A percentile compares a stretch with the other conserved stretches of the same genome.
Conservation (phyloP, 1,140 invertebrate species). For the Aphelinus certus region DNA sequence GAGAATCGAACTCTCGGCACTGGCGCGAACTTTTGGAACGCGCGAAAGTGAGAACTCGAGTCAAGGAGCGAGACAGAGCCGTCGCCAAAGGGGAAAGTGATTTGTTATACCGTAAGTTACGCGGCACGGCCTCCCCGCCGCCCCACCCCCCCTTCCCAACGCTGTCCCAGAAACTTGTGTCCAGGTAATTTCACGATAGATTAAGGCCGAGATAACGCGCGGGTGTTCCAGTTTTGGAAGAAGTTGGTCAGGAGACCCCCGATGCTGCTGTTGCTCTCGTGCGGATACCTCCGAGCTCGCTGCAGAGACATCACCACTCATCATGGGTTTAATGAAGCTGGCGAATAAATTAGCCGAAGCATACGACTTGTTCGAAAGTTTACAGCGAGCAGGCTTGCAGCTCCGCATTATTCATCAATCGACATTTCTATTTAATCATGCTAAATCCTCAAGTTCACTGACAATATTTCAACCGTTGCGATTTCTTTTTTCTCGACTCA, state of each 20-base stretch:
- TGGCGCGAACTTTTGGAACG: conserved; percentile 43
- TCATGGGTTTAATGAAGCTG: not conserved
- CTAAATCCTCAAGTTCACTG: too few species aligned
- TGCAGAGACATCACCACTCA: not conserved
- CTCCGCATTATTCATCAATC: too few species aligned
- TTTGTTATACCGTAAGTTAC: conserved; percentile 43
- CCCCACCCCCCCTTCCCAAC: not conserved
- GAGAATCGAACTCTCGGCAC: conserved; percentile 40
- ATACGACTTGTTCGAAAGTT: too few species aligned
- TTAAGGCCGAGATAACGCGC: conserved; percentile 32
- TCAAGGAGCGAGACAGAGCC: conserved; percentile 23
- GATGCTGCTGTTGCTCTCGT: too few species aligned
- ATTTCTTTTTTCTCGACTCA: too few species aligned
- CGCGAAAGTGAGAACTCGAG: conserved; percentile 40
- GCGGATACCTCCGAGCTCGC: too few species aligned
- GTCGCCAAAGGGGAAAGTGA: conserved; percentile 44
- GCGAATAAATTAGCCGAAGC: not conserved
- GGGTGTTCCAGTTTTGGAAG: conserved; percentile 28
- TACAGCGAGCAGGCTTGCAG: too few species aligned
- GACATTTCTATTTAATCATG: too few species aligned
- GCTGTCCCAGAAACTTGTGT: conserved; percentile 36
- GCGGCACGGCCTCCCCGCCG: conserved; percentile 21
- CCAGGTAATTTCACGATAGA: conserved; percentile 41
- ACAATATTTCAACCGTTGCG: too few species aligned
- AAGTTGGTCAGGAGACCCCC: not conserved